Base-by-base conservation (phyloP, 2,888 invertebrate genomes). In the Agriopis marginaria region DNA sequence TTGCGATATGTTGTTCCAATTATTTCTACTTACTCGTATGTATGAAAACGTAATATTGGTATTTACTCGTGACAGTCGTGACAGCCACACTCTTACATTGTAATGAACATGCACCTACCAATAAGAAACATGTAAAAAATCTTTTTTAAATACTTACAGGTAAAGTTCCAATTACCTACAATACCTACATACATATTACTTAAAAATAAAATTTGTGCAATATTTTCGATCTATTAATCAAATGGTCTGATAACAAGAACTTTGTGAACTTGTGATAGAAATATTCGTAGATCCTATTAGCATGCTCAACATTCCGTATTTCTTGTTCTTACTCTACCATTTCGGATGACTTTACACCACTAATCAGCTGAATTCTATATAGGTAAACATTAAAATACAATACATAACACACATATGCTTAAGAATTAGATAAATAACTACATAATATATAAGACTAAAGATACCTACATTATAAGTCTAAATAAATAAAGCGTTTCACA, bases 401-500 rank as follows among this genome's bases (percentile, higher is more conserved):
- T 40, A 4, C 11, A 40, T n/a, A 54, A 12, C 40, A 56, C 14
- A 56, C 45, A 54, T 11, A 47, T 12, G 39, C 44, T 10, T 11
- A 50, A 17, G 8, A 12, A 47, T 60, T 54, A 49, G 61, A 66
- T 67, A 67, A 56, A 67, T 67, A 56, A 56, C 40, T 56, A 58
- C 44, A 10, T 23, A 23, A 1, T 23, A 32, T 47, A 47, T 32
- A 45, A 58, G 23, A 50, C 17, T 66, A 61, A 40, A 11, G 14
- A 49, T 45, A 56, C 42, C 23, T 54, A 63, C 53, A 55, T 51
- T 62, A 59, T 49, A 49, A 85, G 74, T 76, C 77, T 87, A 85
- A 85, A 91, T 91, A 90, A 91, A 93, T 92, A 92, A 92, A 93
- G 92, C 93, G 93, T 93, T 92, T 92, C 82, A 93, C 92, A 91